Percentiles rank a stretch among this genome's conserved stretches.
These are phyloP conservation scores for Carpatolechia fugitivella DNA, from an alignment of 2,888 invertebrate genomes.

Conservation along the genomic window DNA sequence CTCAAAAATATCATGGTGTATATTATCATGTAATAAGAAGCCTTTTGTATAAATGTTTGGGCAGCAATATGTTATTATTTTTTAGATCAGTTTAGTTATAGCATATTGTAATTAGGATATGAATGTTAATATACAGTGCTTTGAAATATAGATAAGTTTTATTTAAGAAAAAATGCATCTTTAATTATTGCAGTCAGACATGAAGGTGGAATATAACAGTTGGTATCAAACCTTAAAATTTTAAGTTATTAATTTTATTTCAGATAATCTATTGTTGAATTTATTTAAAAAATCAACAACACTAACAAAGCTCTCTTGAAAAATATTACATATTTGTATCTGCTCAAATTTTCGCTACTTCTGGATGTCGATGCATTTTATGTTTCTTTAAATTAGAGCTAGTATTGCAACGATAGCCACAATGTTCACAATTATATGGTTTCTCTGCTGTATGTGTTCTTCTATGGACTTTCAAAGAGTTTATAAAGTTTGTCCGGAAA, in stretches of 20 bases:
- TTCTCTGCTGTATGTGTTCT: conserved; percentile 62
- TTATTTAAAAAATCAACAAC: too few relatives aligned
- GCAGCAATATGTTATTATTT: conserved; percentile 48
- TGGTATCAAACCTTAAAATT: too few relatives aligned
- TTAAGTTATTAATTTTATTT: too few relatives aligned
- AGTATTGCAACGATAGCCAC: conserved; percentile 67
- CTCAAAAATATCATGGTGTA: conserved; percentile 58
- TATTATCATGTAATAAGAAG: conserved; percentile 65
- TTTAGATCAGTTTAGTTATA: conserved; percentile 69
- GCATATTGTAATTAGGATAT: conserved; percentile 51
- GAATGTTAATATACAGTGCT: conserved; percentile 40
- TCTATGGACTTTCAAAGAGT: conserved; percentile 66
- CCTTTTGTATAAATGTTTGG: conserved; percentile 51
- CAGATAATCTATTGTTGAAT: too few relatives aligned
- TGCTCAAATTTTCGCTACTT: conserved; percentile 2
- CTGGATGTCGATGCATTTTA: conserved; percentile 47
- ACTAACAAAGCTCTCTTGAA: too few relatives aligned
- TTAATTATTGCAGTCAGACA: too few relatives aligned
- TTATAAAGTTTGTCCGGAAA: conserved; percentile 68
- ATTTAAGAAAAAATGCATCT: too few relatives aligned
- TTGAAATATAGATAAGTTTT: conserved; percentile 34
- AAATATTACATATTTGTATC: too few relatives aligned
- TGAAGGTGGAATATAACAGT: too few relatives aligned
- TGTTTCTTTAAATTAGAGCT: conserved; percentile 75
- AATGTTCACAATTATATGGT: conserved; percentile 60